Evolutionary conservation across 2,797 vertebrate species (phyloP).

Genomic region (Pseudomugil tenellus): DNA sequence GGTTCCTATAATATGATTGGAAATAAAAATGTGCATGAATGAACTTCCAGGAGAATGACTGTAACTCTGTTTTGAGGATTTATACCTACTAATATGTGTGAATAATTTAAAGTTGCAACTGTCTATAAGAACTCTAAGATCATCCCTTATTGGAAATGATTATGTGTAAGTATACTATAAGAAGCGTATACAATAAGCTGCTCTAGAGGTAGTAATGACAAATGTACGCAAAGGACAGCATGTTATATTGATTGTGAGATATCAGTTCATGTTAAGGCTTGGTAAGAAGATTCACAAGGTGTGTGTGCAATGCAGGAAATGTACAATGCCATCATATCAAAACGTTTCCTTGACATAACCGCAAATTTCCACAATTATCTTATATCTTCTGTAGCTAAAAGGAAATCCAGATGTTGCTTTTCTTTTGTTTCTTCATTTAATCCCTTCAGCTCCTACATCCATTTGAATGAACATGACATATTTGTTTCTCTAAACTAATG

Average conservation of each 20-base stretch:
- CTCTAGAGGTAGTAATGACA: constrained; percentile 81
- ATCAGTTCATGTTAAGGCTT: constrained; percentile 63
- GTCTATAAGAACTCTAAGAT: constrained; percentile 45
- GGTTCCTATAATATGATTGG: constrained; percentile 5
- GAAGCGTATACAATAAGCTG: constrained; percentile 52
- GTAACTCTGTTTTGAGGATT: constrained; percentile 30
- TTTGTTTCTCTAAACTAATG: too few relatives aligned
- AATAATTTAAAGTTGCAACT: constrained; percentile 31
- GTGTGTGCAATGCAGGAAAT: constrained; percentile 33
- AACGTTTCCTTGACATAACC: constrained; percentile 40
- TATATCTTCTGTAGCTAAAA: constrained; percentile 15
- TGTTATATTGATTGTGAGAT: constrained; percentile 47
- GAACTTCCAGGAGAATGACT: constrained; percentile 24
- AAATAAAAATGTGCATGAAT: constrained; percentile 20
- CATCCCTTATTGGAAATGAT: constrained; percentile 38
- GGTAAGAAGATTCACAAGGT: constrained; percentile 38
- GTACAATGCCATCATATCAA: constrained; percentile 49
- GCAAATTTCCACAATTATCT: constrained; percentile 20
- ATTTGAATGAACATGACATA: too few relatives aligned
- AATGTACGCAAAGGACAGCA: constrained; percentile 56
- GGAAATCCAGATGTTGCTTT: constrained; percentile 1
- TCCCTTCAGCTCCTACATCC: too few relatives aligned
- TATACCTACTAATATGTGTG: constrained; percentile 37
- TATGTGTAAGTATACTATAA: constrained; percentile 37
- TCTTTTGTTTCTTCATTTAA: not conserved